Conservation (phyloP, 1,140 invertebrate species). For the Bemisia tabaci region DNA sequence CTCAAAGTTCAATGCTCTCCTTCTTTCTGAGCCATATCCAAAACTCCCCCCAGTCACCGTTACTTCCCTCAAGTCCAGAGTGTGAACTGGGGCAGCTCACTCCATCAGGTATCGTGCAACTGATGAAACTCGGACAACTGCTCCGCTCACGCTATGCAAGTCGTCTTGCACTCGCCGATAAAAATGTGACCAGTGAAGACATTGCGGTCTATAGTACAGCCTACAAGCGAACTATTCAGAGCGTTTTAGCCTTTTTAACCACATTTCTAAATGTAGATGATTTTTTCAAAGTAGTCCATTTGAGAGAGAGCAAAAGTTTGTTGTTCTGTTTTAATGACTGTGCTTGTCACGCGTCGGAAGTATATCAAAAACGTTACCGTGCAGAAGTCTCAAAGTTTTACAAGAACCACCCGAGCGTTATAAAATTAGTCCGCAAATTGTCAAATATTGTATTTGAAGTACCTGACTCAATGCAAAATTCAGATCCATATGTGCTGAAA, state of each 20-base stretch:
- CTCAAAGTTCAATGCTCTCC: constrained; percentile 44
- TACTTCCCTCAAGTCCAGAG: constrained; percentile 42
- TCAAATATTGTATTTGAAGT: constrained; percentile 44
- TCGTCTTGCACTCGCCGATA: constrained; percentile 37
- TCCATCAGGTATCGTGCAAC: constrained; percentile 49
- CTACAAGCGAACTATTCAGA: constrained; percentile 79
- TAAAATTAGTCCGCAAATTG: constrained; percentile 45
- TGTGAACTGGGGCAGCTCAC: constrained; percentile 57
- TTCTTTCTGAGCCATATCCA: constrained; percentile 66
- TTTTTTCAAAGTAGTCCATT: constrained; percentile 33
- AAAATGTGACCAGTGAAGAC: constrained; percentile 37
- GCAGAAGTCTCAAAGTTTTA: constrained; percentile 37
- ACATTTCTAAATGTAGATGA: constrained; percentile 49
- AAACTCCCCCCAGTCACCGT: constrained; percentile 43
- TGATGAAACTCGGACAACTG: constrained; percentile 58
- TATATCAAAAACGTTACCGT: constrained; percentile 38
- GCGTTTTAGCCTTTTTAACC: constrained; percentile 64
- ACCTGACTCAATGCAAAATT: constrained; percentile 39
- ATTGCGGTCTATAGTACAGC: constrained; percentile 64
- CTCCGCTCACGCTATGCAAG: constrained; percentile 53
- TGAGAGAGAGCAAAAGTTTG: constrained; percentile 61
- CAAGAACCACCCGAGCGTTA: constrained; percentile 50
- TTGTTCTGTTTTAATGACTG: constrained; percentile 75
- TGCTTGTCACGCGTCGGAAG: constrained; percentile 58
- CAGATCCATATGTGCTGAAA: constrained; percentile 51